Conservation (phyloP, 1,140 invertebrate genomes). For the Leptoteleia sp. region DNA sequence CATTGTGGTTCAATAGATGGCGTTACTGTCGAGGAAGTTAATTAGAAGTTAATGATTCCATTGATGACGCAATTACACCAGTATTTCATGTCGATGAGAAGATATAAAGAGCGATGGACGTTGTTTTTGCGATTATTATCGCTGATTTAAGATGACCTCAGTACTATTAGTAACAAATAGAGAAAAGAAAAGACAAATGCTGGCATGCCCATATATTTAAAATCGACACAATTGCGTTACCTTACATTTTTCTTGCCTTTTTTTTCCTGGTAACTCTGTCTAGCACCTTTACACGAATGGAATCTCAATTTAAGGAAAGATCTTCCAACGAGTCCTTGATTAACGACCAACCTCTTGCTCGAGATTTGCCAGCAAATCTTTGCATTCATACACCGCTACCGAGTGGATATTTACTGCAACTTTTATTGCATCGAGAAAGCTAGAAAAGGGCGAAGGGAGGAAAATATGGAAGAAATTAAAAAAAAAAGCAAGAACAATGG, state of each 20-base stretch:
- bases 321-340: conserved; percentile 11
- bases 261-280: no score
- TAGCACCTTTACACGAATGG: no score
- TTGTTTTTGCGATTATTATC: conserved; percentile 49
- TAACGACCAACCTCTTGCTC: conserved; percentile 1
- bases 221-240: no score
- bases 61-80: conserved; percentile 43
- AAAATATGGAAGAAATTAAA: background rate
- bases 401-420: background rate
- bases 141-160: conserved; percentile 18
- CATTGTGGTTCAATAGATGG: no score
- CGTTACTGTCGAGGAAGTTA: conserved; percentile 26
- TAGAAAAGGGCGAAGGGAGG: no score
- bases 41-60: conserved; percentile 52
- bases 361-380: background rate
- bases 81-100: conserved; percentile 50
- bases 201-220: no score
- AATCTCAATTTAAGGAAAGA: conserved; percentile 32
- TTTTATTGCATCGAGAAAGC: conserved; percentile 3
- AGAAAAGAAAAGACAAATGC: no score
- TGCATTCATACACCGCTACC: background rate
- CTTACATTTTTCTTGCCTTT: no score
- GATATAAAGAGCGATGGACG: conserved; percentile 41
- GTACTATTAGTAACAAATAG: no score
- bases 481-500: background rate